phyloP scores from a whole-genome alignment of 2,888 invertebrate genomes.

The Caenorhabditis sp. region DNA sequence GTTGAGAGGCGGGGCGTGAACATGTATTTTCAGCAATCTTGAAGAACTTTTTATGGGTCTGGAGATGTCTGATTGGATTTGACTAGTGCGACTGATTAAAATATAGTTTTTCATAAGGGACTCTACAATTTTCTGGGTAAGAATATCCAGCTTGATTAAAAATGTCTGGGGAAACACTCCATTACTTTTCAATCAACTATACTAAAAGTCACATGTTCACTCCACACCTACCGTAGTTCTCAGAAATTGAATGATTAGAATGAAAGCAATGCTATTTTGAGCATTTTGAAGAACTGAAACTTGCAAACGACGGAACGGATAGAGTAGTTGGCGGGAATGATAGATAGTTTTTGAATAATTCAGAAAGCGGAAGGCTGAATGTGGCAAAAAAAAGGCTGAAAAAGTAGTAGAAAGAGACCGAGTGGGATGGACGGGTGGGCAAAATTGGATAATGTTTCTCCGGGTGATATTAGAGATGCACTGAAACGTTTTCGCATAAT shows the following conservation, averaged over 20 bases:
- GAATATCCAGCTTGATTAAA: not conserved
- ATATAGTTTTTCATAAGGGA: no score
- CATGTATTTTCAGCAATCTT: not conserved
- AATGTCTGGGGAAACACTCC: not conserved
- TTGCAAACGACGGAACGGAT: slow-evolving; percentile 33
- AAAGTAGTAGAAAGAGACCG: slow-evolving; percentile 4
- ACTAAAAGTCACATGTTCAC: not conserved
- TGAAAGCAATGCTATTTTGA: not conserved
- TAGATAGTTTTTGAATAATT: slow-evolving; percentile 39
- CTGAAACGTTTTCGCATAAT: slow-evolving; percentile 37
- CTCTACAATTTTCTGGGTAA: not conserved
- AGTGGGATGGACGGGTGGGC: slow-evolving; percentile 3
- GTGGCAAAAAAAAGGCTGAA: slow-evolving; percentile 20
- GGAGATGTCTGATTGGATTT: not conserved
- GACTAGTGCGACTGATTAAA: not conserved
- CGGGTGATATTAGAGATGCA: slow-evolving; percentile 58
- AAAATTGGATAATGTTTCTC: slow-evolving; percentile 58
- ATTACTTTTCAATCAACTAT: no score
- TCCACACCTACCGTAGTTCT: not conserved
- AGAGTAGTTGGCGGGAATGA: slow-evolving; percentile 17
- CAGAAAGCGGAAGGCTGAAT: slow-evolving; percentile 18
- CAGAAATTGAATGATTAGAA: not conserved
- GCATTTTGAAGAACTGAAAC: not conserved
- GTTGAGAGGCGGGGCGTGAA: not conserved
- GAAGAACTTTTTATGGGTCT: not conserved